These are phyloP conservation scores for Cichladusa arquata DNA, from an alignment of 2,113 vertebrate genomes.

Conservation along the genomic window DNA sequence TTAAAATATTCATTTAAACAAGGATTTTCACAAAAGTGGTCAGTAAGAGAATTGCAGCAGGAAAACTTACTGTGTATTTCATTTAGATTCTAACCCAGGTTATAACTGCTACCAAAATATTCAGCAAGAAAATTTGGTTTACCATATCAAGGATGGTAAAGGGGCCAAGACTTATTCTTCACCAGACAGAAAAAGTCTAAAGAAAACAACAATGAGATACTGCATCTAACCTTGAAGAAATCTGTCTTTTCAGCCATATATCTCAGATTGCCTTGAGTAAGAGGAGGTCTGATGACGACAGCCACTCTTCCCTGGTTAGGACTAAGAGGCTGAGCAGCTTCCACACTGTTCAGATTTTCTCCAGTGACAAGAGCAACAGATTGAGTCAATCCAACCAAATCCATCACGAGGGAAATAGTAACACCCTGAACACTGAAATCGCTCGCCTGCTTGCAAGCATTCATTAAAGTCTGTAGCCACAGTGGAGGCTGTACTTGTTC, in stretches of 20 bases:
- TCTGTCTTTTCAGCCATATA: slow-evolving; percentile 92
- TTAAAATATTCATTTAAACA: background rate
- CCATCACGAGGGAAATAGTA: slow-evolving; percentile 94
- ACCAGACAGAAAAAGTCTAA: background rate
- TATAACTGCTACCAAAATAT: background rate
- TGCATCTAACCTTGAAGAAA: slow-evolving; percentile 90
- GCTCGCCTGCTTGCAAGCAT: slow-evolving; percentile 83
- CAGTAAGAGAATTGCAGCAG: background rate
- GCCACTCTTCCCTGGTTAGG: slow-evolving; percentile 96
- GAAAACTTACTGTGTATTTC: background rate
- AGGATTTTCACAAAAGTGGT: background rate
- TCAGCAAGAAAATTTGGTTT: background rate
- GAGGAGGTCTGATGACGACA: slow-evolving; percentile 94
- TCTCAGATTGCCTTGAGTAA: slow-evolving; percentile 92
- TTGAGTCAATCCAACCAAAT: slow-evolving; percentile 92
- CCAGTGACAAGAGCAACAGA: slow-evolving; percentile 91
- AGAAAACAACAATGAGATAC: background rate
- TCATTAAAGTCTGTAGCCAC: slow-evolving; percentile 96
- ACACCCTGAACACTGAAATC: slow-evolving; percentile 90
- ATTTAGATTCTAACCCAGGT: background rate
- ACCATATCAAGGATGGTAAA: background rate
- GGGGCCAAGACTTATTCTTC: background rate
- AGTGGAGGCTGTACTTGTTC: slow-evolving; percentile 84
- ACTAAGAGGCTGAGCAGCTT: slow-evolving; percentile 86
- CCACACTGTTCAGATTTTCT: slow-evolving; percentile 81